Base-by-base conservation (phyloP, 2,113 vertebrate species). In the Physeter macrocephalus region DNA sequence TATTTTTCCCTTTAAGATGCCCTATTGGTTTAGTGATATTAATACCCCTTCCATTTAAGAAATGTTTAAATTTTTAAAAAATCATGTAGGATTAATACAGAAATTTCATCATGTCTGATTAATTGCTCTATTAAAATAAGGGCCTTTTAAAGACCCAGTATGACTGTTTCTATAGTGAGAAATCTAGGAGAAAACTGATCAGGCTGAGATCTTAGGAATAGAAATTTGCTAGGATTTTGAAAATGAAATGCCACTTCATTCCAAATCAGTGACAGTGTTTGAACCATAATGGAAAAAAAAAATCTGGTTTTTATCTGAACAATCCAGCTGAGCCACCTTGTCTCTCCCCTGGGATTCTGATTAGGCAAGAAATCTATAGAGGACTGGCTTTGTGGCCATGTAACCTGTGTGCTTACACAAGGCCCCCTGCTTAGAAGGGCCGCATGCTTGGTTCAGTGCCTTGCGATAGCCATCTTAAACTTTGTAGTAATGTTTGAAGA, bases 21-120 rank as follows among this genome's bases (percentile, higher is more conserved):
- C 78, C 36, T 72, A 0, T 95, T 94, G 67, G 49, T 95, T 81
- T 93, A 69, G 5, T 81, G 64, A 88, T 92, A 81, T 66, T 96
- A 95, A 74, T 78, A 49, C 8, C 62, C 25, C 52, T 98, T 72
- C 52, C 90, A 61, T 39, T 87, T 92, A 90, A 93, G 43, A 85
- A 90, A 8, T 94, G 29, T 66, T 96, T 87, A 93, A 71, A 92
- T 62, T 61, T 91, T 11, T 12, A 9, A 46, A 85, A 86, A 94
- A 46, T 85, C 78, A 67, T n/a, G 15, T 74, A 94, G 90, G 49
- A 90, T 96, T 92, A 96, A 88, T 84, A 86, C 34, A 87, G 57
- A 83, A 82, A 54, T 89, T 77, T 90, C 3, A 78, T 95, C 61
- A 46, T 95, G n/a, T 96, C 67, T 94, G 62, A 84, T 34, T 64